Percentiles rank a stretch among this genome's conserved stretches.
Evolutionary conservation across 2,797 vertebrate genomes (phyloP).

Genomic region (Diplodus sargus): DNA sequence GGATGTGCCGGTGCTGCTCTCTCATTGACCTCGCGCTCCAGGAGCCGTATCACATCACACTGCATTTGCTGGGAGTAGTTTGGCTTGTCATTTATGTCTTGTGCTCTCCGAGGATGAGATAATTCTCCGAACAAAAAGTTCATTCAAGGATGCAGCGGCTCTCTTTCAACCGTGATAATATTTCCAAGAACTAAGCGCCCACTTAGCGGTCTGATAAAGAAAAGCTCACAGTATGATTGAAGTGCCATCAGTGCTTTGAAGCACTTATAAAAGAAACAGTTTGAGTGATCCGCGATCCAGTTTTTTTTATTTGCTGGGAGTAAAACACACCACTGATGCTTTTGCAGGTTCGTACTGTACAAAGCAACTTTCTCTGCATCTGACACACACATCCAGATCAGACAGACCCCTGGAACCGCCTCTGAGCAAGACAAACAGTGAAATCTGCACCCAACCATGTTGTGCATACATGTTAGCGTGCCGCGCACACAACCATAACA

Average conservation of each 20-base stretch:
- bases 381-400: background rate
- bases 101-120: background rate
- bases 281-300: background rate
- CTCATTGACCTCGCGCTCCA: background rate
- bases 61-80: slow-evolving; percentile 15
- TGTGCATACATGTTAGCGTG: slow-evolving; percentile 16
- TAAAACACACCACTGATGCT: background rate
- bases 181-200: slow-evolving; percentile 12
- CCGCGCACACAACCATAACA: slow-evolving; percentile 1
- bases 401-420: background rate
- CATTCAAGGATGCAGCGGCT: background rate
- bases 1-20: background rate
- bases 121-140: slow-evolving; percentile 21
- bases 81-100: slow-evolving; percentile 2
- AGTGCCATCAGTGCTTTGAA: slow-evolving; percentile 8
- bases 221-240: background rate
- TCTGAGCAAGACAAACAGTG: slow-evolving; percentile 36
- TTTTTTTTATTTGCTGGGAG: background rate
- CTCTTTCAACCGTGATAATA: slow-evolving; percentile 12
- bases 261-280: slow-evolving; percentile 9
- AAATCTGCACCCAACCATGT: slow-evolving; percentile 12
- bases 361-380: background rate
- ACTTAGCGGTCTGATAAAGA: slow-evolving; percentile 21
- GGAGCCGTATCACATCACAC: slow-evolving; percentile 8
- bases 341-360: background rate